Evolutionary conservation across 2,113 vertebrate species (phyloP), one percentile per base, ranked within the genome.

Genomic region (Todiramphus chloris): DNA sequence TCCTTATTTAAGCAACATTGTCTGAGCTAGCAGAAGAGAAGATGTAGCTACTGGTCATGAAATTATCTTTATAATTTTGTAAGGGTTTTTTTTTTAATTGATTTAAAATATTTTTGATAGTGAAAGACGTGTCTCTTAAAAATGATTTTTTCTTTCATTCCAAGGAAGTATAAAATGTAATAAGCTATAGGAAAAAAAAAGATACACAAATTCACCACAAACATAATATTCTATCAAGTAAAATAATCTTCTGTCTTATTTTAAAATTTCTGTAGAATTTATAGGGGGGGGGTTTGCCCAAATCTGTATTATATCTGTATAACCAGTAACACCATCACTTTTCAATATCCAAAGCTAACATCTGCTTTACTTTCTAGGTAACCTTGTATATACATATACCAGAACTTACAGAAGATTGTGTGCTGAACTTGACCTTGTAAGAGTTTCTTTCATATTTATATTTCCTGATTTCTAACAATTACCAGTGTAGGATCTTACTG

Each of bases 231-330:
- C 16, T 21, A 13, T 39, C 2, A 46, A 55, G 74, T 70, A 58
- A 85, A 86, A 78, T 1, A 77, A 13, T 28, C 0, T 50, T 74
- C 43, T 68, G 7, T 24, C 7, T 84, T 10, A 41, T 81, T 93
- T 76, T 41, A 87, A 79, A 79, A 3, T 27, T 68, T 50, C 10
- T n/a, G 48, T 15, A 44, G 41, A 37, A 62, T 15, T 48, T 30
- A 43, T 16, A 43, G 2, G 4, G 2, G 1, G 1, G 31, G 41
- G 70, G 60, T 84, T 70, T 11, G 0, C 21, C 17, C 74, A 56
- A 83, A 24, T 66, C 24, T 77, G 41, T 53, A 23, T 83, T 92
- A 14, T 69, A 41, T 74, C 19, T 27, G 10, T 62, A 10, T n/a
- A 5, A 16, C 30, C 58, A 27, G 3, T 44, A 66, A 50, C 0